Evolutionary conservation across 2,113 vertebrate genomes (phyloP), one percentile per base, ranked within the genome.

Genomic region (Poeciliopsis turrubarensis): DNA sequence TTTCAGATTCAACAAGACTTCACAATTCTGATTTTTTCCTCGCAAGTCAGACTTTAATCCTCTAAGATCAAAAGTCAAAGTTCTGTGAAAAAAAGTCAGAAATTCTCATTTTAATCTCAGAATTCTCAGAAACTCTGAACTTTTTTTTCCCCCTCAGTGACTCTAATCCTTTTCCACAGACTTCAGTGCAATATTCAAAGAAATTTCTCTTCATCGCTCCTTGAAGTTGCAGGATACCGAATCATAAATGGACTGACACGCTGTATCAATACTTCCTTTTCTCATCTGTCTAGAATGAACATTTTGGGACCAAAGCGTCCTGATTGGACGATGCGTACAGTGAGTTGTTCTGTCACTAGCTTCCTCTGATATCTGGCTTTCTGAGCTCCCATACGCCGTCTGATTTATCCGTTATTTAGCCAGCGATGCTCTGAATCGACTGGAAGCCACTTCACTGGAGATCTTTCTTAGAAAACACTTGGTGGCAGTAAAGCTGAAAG

Each of bases 401-500:
- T 57, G 65, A 83, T 74, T 71, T 17, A 86, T 82, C 70, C 10
- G 34, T 72, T 75, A 65, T 83, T 51, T 31, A 78, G 47, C 78
- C 39, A 78, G 73, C 62, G 78, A 25, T 72, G 72, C 69, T 84
- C 62, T 82, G 39, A 86, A 72, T 63, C 22, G 31, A 3, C 62
- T 44, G 60, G 69, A 71, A 76, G 75, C 72, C 15, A 26, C 41
- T 70, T 79, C 69, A 70, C 69, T 39, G 71, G 60, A 82, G 62
- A 73, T 54, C n/a, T 75, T 89, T 87, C 83, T 84, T 83, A 76
- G 83, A 91, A 90, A 90, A 89, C 79, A 75, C 77, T 80, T 68
- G 72, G 71, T 57, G 30, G 47, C 75, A 69, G 30, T 87, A 47
- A 80, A 89, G 78, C 62, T 60, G 51, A 26, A 80, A 71, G 27